Evolutionary conservation across 2,888 invertebrate species (phyloP).

Genomic region (Nomada lathburiana): DNA sequence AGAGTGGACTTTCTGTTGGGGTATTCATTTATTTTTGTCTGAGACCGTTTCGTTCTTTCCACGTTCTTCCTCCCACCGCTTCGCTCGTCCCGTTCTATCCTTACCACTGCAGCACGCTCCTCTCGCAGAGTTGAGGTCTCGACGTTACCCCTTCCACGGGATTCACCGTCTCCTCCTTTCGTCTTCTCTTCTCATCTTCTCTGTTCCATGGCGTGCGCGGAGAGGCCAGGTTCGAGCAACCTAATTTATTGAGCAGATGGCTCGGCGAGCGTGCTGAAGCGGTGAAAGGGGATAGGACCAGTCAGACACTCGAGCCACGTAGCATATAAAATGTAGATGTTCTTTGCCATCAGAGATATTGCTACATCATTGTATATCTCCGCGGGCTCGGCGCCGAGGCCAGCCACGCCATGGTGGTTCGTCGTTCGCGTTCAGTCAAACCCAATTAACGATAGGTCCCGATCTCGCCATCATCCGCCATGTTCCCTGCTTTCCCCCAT

Average conservation of each 20-base stretch:
- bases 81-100: background rate
- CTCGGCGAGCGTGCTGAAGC: slow-evolving; percentile 22
- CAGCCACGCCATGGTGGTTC: slow-evolving; percentile 27
- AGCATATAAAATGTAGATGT: slow-evolving; percentile 66
- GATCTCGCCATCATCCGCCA: background rate
- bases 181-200: background rate
- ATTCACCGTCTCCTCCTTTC: background rate
- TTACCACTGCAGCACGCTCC: slow-evolving; percentile 2
- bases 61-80: slow-evolving; percentile 31
- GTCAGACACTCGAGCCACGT: slow-evolving; percentile 56
- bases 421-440: slow-evolving; percentile 41
- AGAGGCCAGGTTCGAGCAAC: slow-evolving; percentile 50
- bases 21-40: slow-evolving; percentile 77
- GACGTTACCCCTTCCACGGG: slow-evolving; percentile 34
- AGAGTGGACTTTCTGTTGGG: slow-evolving; percentile 76
- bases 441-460: slow-evolving; percentile 58
- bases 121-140: background rate
- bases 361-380: slow-evolving; percentile 63
- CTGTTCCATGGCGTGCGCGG: slow-evolving; percentile 49
- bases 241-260: slow-evolving; percentile 67
- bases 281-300: slow-evolving; percentile 20
- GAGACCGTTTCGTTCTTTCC: slow-evolving; percentile 54
- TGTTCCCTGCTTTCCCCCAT: background rate
- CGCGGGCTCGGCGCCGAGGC: slow-evolving; percentile 26
- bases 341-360: slow-evolving; percentile 65